Evolutionary conservation across 2,113 vertebrate species (phyloP), one percentile per base, ranked within the genome.

Genomic region (Falco punctatus): DNA sequence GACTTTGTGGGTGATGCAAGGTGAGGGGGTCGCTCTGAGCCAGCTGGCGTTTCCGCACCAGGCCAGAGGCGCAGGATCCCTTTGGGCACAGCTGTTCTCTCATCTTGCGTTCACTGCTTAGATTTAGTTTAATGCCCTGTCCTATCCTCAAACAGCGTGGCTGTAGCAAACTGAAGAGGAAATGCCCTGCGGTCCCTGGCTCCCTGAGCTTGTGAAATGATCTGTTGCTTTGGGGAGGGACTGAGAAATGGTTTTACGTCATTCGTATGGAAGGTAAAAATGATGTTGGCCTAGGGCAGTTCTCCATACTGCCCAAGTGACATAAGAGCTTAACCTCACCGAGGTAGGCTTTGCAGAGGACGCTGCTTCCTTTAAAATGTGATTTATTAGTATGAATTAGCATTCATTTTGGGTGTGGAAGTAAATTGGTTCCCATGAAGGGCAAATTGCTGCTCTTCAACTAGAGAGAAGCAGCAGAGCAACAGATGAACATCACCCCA

Each of bases 191-290:
- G 69, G 44, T 78, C 33, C 10, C 38, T 48, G 24, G 5, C 15
- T 93, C 11, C 15, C 20, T 9, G 9, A 42, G 61, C 73, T 64
- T 70, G 40, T 79, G 46, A 32, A 79, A 83, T 83, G 74, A 79
- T 90, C 55, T 79, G 51, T 80, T 95, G 59, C 15, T 92, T 79
- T 48, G 65, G 57, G 65, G 57, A 92, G 58, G 32, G 57, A 67
- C 69, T 84, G 55, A 94, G 81, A 33, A 92, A 78, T 92, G 70
- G 86, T 67, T 92, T 88, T 86, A 92, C 26, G 55, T 57, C 74
- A 71, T 92, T 96, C 86, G 94, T 89, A 90, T 89, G 81, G 86
- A 71, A 48, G 73, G 23, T 71, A 66, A 88, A 91, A 96, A 48
- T 81, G n/a, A 20, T 54, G 30, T 14, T 87, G 65, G 48, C 90